phyloP scores from a whole-genome alignment of 2,888 invertebrate species.

The Amphipyra berbera region DNA sequence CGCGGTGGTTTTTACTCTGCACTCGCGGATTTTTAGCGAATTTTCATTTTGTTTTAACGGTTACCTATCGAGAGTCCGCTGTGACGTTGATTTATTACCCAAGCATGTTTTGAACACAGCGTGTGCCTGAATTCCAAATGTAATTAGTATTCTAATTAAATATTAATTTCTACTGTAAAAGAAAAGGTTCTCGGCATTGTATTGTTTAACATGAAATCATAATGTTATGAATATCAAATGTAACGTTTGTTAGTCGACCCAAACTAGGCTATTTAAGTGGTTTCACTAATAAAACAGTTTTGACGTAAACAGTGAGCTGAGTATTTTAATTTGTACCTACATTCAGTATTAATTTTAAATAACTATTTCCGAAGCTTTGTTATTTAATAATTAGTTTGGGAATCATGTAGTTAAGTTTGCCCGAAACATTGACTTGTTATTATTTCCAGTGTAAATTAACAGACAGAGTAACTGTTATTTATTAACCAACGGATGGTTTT shows the following conservation, averaged over 20 bases:
- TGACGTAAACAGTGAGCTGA: conserved; percentile 43
- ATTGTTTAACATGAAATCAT: conserved; percentile 59
- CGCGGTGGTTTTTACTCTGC: conserved; percentile 77
- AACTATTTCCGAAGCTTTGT: conserved; percentile 30
- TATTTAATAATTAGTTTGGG: conserved; percentile 39
- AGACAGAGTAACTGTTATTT: conserved; percentile 1
- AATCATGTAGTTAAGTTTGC: conserved; percentile 18
- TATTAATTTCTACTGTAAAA: conserved; percentile 35
- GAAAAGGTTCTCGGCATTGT: conserved; percentile 32
- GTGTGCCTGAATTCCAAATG: conserved; percentile 55
- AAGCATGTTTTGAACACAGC: conserved; percentile 58
- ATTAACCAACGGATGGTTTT: neutral
- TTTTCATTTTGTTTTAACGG: conserved; percentile 63
- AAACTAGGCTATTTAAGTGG: conserved; percentile 56
- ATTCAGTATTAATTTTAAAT: conserved; percentile 24
- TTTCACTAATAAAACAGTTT: conserved; percentile 48
- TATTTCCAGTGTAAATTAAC: conserved; percentile 13
- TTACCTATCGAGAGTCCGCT: conserved; percentile 51
- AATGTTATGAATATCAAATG: conserved; percentile 62
- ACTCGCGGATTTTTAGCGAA: conserved; percentile 71
- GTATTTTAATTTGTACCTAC: conserved; percentile 24
- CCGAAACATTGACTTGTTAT: conserved; percentile 16
- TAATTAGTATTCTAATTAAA: conserved; percentile 51
- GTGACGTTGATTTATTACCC: conserved; percentile 71
- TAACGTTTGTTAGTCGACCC: conserved; percentile 56